A percentile compares a stretch with the other conserved stretches of the same genome.
These are phyloP conservation scores for Linnaemya tessellans DNA, from an alignment of 2,888 invertebrate species.

Conservation along the genomic window DNA sequence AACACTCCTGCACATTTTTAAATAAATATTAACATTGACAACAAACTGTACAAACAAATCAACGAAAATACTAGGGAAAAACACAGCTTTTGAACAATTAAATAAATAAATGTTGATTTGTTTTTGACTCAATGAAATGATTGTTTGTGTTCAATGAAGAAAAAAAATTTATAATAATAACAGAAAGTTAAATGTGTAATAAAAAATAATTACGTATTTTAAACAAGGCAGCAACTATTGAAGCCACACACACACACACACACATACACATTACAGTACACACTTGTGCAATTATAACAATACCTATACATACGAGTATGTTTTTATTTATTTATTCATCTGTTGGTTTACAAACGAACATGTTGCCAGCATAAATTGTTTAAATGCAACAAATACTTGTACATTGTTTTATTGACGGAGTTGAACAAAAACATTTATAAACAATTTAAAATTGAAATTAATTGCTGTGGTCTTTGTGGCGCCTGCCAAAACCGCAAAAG, in stretches of 20 bases:
- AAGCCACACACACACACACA: background rate
- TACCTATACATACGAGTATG: background rate
- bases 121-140: background rate
- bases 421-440: constrained; percentile 44
- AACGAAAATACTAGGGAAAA: background rate
- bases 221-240: background rate
- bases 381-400: background rate
- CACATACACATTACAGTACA: background rate
- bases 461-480: constrained; percentile 64
- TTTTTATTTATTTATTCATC: background rate
- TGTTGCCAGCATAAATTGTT: background rate
- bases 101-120: background rate
- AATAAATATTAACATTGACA: background rate
- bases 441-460: constrained; percentile 61
- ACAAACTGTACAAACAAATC: background rate
- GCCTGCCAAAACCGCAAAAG: constrained; percentile 1
- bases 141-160: background rate
- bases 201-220: background rate
- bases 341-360: background rate
- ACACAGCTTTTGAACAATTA: background rate
- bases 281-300: background rate
- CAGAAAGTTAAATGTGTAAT: background rate
- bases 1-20: background rate
- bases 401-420: constrained; percentile 27
- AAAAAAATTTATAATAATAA: background rate